Conservation (phyloP, 2,797 vertebrate genomes). For the Morelia viridis region DNA sequence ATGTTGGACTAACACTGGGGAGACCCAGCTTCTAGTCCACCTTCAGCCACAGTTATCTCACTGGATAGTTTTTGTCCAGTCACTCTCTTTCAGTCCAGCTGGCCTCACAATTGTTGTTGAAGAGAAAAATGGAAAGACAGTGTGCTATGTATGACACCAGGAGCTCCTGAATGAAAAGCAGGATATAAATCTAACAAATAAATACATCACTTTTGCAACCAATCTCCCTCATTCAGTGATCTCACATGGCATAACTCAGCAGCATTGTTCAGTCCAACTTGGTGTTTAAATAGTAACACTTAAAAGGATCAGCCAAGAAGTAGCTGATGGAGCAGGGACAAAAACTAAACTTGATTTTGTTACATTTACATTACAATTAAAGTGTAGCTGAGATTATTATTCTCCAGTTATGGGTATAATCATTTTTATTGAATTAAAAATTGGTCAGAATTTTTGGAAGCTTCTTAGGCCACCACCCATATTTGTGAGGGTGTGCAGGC, state of each 20-base stretch:
- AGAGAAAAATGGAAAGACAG: neutral
- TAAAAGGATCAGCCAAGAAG: neutral
- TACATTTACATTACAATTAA: neutral
- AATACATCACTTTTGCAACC: neutral
- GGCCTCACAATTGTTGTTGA: neutral
- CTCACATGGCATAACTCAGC: neutral
- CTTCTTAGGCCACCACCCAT: neutral
- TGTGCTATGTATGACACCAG: neutral
- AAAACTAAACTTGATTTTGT: neutral
- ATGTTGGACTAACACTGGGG: neutral
- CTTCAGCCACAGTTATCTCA: neutral
- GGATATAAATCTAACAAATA: neutral
- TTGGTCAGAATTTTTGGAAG: neutral
- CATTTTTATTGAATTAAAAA: neutral
- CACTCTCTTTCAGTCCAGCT: neutral
- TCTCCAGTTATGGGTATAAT: neutral
- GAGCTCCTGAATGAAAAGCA: neutral
- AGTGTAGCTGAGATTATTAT: neutral
- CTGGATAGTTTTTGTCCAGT: neutral
- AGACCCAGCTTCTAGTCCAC: neutral
- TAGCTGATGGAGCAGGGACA: neutral
- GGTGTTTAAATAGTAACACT: neutral
- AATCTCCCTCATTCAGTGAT: neutral
- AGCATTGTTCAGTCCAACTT: neutral
- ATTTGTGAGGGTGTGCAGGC: neutral